phyloP scores from a whole-genome alignment of 1,140 invertebrate species.

The Lepidurus apus region DNA sequence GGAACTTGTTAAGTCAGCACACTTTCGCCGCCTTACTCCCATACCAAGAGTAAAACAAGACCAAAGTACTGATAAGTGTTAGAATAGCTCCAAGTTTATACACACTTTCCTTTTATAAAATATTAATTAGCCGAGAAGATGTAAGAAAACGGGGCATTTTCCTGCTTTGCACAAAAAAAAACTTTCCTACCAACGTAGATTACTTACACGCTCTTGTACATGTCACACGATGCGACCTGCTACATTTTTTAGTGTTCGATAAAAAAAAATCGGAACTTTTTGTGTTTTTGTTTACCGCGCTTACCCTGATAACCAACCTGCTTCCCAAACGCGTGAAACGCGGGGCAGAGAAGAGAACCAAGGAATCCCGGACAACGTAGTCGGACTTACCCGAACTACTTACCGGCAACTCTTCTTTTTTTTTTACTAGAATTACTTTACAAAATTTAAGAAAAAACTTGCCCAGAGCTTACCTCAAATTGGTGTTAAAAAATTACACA shows the following conservation, averaged over 20 bases:
- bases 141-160: not conserved
- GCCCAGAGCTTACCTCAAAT: not conserved
- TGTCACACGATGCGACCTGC: not conserved
- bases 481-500: not conserved
- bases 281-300: not conserved
- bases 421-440: not conserved
- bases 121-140: no score
- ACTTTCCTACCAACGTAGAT: not conserved
- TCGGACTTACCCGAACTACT: slow-evolving; percentile 21
- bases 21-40: not conserved
- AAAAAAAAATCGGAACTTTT: not conserved
- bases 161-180: not conserved
- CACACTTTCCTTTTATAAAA: no score
- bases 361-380: slow-evolving; percentile 20
- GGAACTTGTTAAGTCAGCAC: not conserved
- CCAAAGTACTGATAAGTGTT: not conserved
- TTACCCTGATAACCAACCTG: slow-evolving; percentile 12
- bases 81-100: not conserved
- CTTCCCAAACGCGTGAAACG: slow-evolving; percentile 6
- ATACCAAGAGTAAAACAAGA: not conserved
- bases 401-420: slow-evolving; percentile 8
- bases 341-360: slow-evolving; percentile 12
- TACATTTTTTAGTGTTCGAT: not conserved
- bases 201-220: not conserved
- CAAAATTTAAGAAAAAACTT: not conserved